Evolutionary conservation across 2,797 vertebrate genomes (phyloP).

Genomic region (Lagocephalus sceleratus): DNA sequence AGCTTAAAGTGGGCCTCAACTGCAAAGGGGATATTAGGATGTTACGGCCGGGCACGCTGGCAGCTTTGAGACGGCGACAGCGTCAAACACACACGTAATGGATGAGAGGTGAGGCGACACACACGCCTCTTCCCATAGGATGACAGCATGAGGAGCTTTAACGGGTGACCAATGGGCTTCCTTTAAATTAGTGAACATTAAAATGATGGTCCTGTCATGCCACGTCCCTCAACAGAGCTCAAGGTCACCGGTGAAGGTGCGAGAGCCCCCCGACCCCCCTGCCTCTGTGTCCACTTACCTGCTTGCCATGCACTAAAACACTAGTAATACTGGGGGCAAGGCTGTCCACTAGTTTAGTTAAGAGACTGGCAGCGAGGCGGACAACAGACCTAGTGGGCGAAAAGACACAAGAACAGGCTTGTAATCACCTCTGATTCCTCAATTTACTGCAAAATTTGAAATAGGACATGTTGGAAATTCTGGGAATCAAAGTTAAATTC

Average conservation of each 20-base stretch:
- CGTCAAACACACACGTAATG: constrained; percentile 34
- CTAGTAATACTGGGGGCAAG: constrained; percentile 99
- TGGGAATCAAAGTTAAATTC: background rate
- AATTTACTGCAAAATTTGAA: background rate
- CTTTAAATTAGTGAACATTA: constrained; percentile 76
- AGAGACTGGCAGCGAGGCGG: constrained; percentile 94
- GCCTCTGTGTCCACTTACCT: constrained; percentile 85
- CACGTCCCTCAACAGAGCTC: constrained; percentile 5
- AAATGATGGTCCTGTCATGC: constrained; percentile 44
- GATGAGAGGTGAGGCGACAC: constrained; percentile 31
- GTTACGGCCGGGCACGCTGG: constrained; percentile 25
- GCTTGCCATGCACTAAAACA: constrained; percentile 99
- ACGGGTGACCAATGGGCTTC: background rate
- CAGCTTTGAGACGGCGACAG: constrained; percentile 25
- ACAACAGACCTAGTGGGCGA: constrained; percentile 95
- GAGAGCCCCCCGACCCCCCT: constrained; percentile 22
- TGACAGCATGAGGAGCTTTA: constrained; percentile 52
- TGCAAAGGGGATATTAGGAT: constrained; percentile 33
- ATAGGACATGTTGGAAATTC: background rate
- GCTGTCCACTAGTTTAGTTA: constrained; percentile 99
- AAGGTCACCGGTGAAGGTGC: constrained; percentile 9
- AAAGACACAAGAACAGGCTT: constrained; percentile 84
- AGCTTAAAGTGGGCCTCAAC: constrained; percentile 33
- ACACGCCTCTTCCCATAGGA: constrained; percentile 46
- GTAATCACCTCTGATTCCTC: constrained; percentile 30